phyloP scores from a whole-genome alignment of 92 coral and sea anemone species.

The Muricea muricata region DNA sequence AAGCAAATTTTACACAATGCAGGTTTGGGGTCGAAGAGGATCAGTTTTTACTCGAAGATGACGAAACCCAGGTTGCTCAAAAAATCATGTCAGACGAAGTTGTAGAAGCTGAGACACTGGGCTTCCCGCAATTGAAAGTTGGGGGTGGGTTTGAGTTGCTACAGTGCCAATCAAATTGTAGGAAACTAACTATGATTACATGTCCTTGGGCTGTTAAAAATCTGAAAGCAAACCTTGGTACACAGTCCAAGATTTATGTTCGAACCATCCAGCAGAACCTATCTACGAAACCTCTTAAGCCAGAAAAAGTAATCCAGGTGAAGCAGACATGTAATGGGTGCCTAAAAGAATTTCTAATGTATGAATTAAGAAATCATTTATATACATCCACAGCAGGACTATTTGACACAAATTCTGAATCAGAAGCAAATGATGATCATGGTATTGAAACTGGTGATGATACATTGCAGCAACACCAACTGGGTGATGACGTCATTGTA shows the following conservation, averaged over 20 bases:
- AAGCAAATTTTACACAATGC: constrained; percentile 51
- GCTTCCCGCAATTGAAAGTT: constrained; percentile 26
- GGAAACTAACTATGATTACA: constrained; percentile 54
- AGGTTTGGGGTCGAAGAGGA: constrained; percentile 39
- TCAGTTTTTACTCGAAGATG: constrained; percentile 25
- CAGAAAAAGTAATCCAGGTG: constrained; percentile 41
- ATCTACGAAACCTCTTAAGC: constrained; percentile 56
- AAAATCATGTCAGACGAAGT: constrained; percentile 25
- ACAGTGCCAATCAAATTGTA: constrained; percentile 67
- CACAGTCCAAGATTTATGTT: constrained; percentile 62
- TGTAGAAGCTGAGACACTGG: constrained; percentile 24
- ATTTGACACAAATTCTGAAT: constrained; percentile 5
- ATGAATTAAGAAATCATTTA: constrained; percentile 50
- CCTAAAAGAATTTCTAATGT: constrained; percentile 44
- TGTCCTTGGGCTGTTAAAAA: constrained; percentile 65
- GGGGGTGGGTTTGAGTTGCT: constrained; percentile 74
- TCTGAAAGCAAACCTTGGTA: constrained; percentile 54
- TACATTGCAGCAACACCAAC: not conserved
- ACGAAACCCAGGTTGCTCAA: constrained; percentile 25
- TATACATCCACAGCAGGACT: constrained; percentile 25
- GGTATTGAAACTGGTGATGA: not conserved
- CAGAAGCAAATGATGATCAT: not conserved
- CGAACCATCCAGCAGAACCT: constrained; percentile 60
- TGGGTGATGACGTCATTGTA: not conserved
- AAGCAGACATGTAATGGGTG: constrained; percentile 59